Evolutionary conservation across 2,113 vertebrate species (phyloP).

Genomic region (Procavia capensis): DNA sequence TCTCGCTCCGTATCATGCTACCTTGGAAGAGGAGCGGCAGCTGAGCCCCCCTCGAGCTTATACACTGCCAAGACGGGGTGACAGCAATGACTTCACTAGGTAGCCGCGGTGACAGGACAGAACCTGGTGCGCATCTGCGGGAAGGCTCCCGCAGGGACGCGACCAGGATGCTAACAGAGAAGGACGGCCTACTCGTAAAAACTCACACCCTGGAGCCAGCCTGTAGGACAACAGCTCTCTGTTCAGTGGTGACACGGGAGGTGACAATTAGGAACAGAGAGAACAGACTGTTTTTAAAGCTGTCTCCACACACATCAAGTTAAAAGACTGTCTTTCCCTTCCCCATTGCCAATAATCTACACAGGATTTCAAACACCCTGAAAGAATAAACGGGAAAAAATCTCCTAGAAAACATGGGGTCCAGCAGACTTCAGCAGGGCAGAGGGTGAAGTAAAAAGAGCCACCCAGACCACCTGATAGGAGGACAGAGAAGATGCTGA

Average conservation of each 20-base stretch:
- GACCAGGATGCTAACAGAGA: neutral
- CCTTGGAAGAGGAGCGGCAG: neutral
- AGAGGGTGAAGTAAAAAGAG: conserved; percentile 30
- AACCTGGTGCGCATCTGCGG: too few relatives aligned
- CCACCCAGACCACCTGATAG: conserved; percentile 79
- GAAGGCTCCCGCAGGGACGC: too few relatives aligned
- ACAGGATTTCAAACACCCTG: conserved; percentile 71
- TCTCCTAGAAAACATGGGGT: conserved; percentile 53
- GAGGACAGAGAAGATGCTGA: conserved; percentile 81
- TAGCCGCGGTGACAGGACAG: too few relatives aligned
- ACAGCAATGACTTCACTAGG: conserved; percentile 45
- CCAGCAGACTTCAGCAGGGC: conserved; percentile 69
- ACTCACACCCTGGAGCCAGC: neutral
- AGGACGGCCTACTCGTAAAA: conserved; percentile 15
- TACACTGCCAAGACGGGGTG: neutral
- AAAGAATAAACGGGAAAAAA: conserved; percentile 58
- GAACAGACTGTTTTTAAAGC: conserved; percentile 61
- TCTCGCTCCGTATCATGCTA: neutral
- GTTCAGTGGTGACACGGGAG: neutral
- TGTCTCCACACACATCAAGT: conserved; percentile 58
- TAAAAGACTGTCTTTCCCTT: conserved; percentile 64
- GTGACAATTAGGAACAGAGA: conserved; percentile 39
- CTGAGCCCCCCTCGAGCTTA: neutral
- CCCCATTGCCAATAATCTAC: conserved; percentile 57
- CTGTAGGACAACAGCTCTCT: conserved; percentile 29